A percentile compares a stretch with the other conserved stretches of the same genome.
phyloP scores from a whole-genome alignment of 2,888 invertebrate genomes.

The Lottia gigantea region DNA sequence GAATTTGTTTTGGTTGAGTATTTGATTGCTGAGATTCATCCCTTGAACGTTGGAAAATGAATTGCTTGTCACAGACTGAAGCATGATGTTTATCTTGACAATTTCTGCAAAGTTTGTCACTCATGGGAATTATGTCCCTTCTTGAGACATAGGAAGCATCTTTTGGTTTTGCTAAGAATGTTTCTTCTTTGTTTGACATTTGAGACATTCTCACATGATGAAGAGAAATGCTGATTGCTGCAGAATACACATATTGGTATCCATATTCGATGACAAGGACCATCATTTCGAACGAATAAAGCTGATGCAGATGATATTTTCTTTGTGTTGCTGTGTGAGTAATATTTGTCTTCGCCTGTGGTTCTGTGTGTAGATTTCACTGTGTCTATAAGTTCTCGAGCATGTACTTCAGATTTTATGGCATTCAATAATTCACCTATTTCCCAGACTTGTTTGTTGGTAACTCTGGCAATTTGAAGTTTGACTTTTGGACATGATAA shows the following conservation, averaged over 20 bases:
- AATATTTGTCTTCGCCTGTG: background rate
- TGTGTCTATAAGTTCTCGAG: conserved; percentile 2
- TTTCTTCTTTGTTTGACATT: background rate
- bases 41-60: too few species aligned
- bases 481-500: conserved; percentile 12
- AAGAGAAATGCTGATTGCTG: conserved; percentile 4
- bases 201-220: conserved; percentile 15
- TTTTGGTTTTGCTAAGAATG: background rate
- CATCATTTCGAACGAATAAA: background rate
- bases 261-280: background rate
- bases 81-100: conserved; percentile 9
- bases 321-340: background rate
- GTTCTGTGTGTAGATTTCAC: background rate
- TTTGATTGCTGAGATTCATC: background rate
- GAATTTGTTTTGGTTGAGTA: background rate
- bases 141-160: conserved; percentile 9
- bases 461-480: background rate
- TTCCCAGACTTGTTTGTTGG: background rate
- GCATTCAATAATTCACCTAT: conserved; percentile 6
- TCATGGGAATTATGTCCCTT: conserved; percentile 5
- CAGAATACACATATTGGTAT: conserved; percentile 13
- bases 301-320: background rate
- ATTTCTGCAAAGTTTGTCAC: conserved; percentile 1
- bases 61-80: conserved; percentile 3
- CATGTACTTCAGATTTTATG: conserved; percentile 7